A percentile compares a stretch with the other conserved stretches of the same genome.
These are phyloP conservation scores for Lucifuga dentata DNA, from an alignment of 2,113 vertebrate genomes.

Conservation along the genomic window DNA sequence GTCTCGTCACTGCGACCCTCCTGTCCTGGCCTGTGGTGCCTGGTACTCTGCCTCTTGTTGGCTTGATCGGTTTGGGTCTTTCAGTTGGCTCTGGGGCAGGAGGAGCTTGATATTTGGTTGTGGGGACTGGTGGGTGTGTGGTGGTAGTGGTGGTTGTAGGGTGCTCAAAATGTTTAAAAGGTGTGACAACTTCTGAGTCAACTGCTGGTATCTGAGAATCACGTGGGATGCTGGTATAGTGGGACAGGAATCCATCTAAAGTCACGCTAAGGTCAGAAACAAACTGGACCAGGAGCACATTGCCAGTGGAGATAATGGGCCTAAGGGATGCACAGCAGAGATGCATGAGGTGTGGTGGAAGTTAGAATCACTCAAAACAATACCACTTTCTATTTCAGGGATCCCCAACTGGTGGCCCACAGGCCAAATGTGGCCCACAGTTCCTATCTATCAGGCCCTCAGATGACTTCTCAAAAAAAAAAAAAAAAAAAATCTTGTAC, in stretches of 20 bases:
- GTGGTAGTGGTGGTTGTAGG: slow-evolving; percentile 15
- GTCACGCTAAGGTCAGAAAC: slow-evolving; percentile 92
- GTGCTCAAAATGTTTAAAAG: neutral
- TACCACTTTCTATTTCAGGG: too few species aligned
- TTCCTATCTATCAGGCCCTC: too few species aligned
- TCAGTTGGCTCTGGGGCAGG: slow-evolving; percentile 21
- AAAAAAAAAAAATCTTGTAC: too few species aligned
- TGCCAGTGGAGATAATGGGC: slow-evolving; percentile 82
- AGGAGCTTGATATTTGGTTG: slow-evolving; percentile 34
- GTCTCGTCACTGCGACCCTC: slow-evolving; percentile 4
- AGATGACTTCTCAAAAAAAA: too few species aligned
- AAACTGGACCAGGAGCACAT: slow-evolving; percentile 90
- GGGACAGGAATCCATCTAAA: slow-evolving; percentile 89
- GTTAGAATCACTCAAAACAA: slow-evolving; percentile 19
- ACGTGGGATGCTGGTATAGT: slow-evolving; percentile 76
- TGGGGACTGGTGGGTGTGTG: slow-evolving; percentile 33
- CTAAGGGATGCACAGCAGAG: slow-evolving; percentile 53
- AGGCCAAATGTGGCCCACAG: too few species aligned
- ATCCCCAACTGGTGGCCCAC: too few species aligned
- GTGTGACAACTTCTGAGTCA: slow-evolving; percentile 47
- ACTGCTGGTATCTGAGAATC: slow-evolving; percentile 41
- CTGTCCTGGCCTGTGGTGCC: slow-evolving; percentile 24
- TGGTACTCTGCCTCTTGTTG: slow-evolving; percentile 17
- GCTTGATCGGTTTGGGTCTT: slow-evolving; percentile 51
- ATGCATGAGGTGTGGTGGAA: slow-evolving; percentile 33